Conservation (phyloP, 23 tunicate genomes). For the Trididemnum miniatum region DNA sequence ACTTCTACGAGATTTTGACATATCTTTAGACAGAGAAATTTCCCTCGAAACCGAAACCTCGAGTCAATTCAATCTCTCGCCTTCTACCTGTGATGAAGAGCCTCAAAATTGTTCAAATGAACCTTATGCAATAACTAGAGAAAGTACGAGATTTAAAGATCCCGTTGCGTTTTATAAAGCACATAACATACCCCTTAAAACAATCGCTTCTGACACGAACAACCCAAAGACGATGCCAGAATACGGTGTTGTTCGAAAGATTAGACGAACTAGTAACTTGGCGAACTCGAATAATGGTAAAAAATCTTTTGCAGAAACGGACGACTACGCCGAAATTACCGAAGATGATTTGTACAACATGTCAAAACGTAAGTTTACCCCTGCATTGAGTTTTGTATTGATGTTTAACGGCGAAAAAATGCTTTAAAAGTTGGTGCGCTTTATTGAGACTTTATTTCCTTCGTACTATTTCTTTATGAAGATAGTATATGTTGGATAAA, state of each 20-base stretch:
- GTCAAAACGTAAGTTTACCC: constrained; percentile 73
- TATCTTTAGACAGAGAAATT: not conserved
- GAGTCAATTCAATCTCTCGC: no score
- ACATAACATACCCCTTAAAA: not conserved
- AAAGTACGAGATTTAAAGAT: not conserved
- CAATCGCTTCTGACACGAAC: not conserved
- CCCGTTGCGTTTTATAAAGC: not conserved
- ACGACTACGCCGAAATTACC: constrained; percentile 95
- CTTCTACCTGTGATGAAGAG: not conserved
- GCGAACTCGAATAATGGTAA: not conserved
- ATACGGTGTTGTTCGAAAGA: not conserved
- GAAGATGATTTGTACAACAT: constrained; percentile 84
- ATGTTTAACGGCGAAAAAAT: no score
- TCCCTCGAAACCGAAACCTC: not conserved
- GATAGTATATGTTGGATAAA: no score
- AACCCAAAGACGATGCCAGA: not conserved
- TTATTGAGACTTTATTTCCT: no score
- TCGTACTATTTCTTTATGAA: no score
- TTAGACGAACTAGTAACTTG: no score
- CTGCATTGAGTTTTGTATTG: no score
- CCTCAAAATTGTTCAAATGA: not conserved
- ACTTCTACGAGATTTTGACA: constrained; percentile 8
- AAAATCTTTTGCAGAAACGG: constrained; percentile 70
- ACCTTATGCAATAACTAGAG: not conserved
- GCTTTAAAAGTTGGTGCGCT: no score